A percentile compares a stretch with the other conserved stretches of the same genome.
Conservation (phyloP, 2,113 vertebrate genomes). For the Emberiza fucata region DNA sequence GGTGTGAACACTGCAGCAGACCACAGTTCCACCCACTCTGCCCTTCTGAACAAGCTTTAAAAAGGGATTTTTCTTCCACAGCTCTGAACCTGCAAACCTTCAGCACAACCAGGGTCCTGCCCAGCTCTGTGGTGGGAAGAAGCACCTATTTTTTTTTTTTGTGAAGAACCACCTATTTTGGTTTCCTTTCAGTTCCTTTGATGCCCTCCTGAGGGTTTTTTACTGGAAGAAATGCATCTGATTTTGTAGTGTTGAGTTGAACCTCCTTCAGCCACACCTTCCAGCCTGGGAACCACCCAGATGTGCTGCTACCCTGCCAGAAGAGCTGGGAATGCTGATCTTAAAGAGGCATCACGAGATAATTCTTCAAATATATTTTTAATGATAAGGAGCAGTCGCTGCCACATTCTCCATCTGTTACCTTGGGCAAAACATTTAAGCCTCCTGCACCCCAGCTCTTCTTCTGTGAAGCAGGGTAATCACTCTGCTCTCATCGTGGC, state of each 20-base stretch:
- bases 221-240: background rate
- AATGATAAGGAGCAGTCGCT: background rate
- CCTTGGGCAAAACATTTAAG: conserved; percentile 40
- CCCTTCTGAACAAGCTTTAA: background rate
- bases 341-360: background rate
- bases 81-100: background rate
- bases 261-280: background rate
- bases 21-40: background rate
- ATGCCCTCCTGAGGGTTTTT: background rate
- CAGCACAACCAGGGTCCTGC: background rate
- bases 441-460: background rate
- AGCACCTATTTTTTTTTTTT: background rate
- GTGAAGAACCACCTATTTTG: background rate
- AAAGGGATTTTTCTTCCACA: background rate
- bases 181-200: background rate
- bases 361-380: background rate
- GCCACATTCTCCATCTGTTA: background rate
- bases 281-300: background rate
- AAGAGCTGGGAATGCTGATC: background rate
- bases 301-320: background rate
- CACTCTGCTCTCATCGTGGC: background rate
- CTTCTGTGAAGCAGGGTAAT: background rate
- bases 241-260: background rate
- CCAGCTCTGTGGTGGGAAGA: background rate
- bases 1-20: background rate